Evolutionary conservation across 2,888 invertebrate genomes (phyloP).

Genomic region (Gerris lacustris): DNA sequence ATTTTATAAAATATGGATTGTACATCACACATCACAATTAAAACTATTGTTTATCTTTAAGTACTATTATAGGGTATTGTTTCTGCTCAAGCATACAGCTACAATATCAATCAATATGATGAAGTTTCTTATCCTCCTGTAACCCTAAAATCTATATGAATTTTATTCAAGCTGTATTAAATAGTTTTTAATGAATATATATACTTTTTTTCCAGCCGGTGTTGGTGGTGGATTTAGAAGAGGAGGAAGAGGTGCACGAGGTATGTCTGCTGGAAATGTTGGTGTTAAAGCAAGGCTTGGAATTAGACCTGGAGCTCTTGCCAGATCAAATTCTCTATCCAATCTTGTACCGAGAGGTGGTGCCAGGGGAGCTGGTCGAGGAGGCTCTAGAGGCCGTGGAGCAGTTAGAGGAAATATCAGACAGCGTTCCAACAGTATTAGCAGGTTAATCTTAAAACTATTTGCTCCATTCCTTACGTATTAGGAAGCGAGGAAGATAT

Average conservation of each 20-base stretch:
- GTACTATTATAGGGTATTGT: too few relatives aligned
- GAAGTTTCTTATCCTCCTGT: too few relatives aligned
- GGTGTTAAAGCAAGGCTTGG: neutral
- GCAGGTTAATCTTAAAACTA: neutral
- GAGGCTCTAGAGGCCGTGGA: conserved; percentile 5
- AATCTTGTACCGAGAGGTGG: conserved; percentile 6
- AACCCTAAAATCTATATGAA: too few relatives aligned
- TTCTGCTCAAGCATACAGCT: too few relatives aligned
- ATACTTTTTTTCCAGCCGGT: neutral
- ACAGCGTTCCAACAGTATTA: neutral
- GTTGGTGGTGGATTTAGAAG: conserved; percentile 5
- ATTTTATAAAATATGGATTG: too few relatives aligned
- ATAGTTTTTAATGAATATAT: too few relatives aligned
- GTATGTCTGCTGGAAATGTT: neutral
- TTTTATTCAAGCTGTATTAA: too few relatives aligned
- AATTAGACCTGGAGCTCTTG: neutral
- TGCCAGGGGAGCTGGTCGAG: conserved; percentile 5
- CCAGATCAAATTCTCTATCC: neutral
- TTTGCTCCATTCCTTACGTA: too few relatives aligned
- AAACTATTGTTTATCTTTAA: too few relatives aligned
- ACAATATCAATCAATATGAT: too few relatives aligned
- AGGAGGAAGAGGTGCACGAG: conserved; percentile 11
- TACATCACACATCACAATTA: too few relatives aligned
- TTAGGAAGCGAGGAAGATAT: too few relatives aligned
- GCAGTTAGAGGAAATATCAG: conserved; percentile 12